Evolutionary conservation across 1,140 invertebrate genomes (phyloP).

Genomic region (Brachionus plicatilis): DNA sequence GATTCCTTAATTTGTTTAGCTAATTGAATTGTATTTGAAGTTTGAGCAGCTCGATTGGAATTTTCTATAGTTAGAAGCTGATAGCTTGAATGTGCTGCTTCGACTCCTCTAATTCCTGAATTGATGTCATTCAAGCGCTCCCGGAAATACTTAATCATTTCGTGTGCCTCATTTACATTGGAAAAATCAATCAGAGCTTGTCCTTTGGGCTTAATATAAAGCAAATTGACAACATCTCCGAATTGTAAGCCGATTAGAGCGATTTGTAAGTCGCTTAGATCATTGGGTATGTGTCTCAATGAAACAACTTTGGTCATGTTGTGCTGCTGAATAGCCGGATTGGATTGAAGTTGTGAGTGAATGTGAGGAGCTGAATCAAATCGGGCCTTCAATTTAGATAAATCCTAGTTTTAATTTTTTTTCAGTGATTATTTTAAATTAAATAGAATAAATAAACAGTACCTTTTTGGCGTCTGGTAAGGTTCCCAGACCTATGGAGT

Average conservation of each 20-base stretch:
- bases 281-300: conserved; percentile 92
- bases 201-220: conserved; percentile 91
- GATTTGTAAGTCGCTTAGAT: conserved; percentile 91
- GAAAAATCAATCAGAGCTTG: conserved; percentile 98
- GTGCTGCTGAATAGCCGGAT: not conserved
- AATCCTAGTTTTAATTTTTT: conserved; percentile 32
- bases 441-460: not conserved
- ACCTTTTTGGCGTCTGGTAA: conserved; percentile 38
- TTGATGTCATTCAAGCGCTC: conserved; percentile 81
- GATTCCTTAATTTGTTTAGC: conserved; percentile 32
- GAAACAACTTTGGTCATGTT: conserved; percentile 70
- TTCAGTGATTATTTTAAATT: not conserved
- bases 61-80: conserved; percentile 76
- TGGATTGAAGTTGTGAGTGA: not conserved
- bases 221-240: conserved; percentile 88
- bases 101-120: conserved; percentile 63
- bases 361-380: not conserved
- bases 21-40: conserved; percentile 51
- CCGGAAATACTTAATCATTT: conserved; percentile 75
- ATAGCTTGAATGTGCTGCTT: conserved; percentile 37
- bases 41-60: conserved; percentile 78
- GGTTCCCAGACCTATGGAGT: not conserved
- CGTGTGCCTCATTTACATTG: conserved; percentile 78
- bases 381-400: conserved; percentile 36
- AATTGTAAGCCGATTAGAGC: conserved; percentile 93